Base-by-base conservation (phyloP, 1,140 invertebrate species). In the Thalassaphorura encarpata region DNA sequence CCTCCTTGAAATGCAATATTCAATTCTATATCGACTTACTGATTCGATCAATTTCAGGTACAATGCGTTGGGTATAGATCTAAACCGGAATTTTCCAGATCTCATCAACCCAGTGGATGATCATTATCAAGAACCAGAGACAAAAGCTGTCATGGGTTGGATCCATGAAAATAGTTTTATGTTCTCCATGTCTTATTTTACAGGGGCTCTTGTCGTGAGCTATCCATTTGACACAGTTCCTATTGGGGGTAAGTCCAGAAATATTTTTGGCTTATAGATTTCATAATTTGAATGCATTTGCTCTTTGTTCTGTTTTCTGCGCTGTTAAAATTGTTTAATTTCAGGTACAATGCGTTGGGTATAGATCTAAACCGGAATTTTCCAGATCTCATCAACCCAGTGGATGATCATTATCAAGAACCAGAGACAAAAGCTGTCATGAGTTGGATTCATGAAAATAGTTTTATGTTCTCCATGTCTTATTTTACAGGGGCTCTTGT, bases 301-400 rank as follows among this genome's bases (percentile, higher is more conserved):
- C 19, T 41, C 36, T 21, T 53, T 23, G 40, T 21, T 28, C 31
- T 48, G 29, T 16, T 16, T 21, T 13, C 42, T 21, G 24, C 26
- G n/a, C n/a, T n/a, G n/a, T n/a, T n/a, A n/a, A n/a, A n/a, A n/a
- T n/a, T n/a, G n/a, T n/a, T 23, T 45, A 24, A 16, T 29, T 33
- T 40, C 49, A 13, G 63, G 33, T 16, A 27, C 1, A 65, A 65
- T 31, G 59, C 47, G 16, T 50, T 45, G 39, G 51, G 51, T 13
- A 16, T 60, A n/a, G 43, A 59, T n/a, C 33, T 65, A 16, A 65
- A 65, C 29, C 36, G 56, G 8, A 57, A 65, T 42, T 65, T 65
- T 45, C 60, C 63, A 3, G 27, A 60, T 27, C 40, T 53, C n/a
- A 61, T 65, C 31, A 23, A 50, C n/a, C 27, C 31, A 5, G 19